Base-by-base conservation (phyloP, 2,113 vertebrate species). In the Vombatus ursinus region DNA sequence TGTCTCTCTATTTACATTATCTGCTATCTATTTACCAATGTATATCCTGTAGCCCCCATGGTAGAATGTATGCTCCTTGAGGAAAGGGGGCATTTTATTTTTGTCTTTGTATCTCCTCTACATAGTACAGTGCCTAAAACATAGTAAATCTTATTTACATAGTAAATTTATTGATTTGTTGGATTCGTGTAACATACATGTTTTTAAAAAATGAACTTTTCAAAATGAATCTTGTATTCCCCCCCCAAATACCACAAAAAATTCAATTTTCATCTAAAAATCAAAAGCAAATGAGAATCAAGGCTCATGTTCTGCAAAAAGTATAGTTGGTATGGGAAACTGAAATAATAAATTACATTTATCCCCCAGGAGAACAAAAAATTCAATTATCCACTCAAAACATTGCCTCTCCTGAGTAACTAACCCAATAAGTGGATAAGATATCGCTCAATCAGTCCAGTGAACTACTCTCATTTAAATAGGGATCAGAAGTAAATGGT, bases 331-430 rank as follows among this genome's bases (percentile, higher is more conserved):
- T 61, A 22, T 93, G 6, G 26, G n/a, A 2, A 16, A 3, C 1
- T 93, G 24, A 25, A 95, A 93, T 51, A 77, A 48, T 23, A 95
- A 95, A 93, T 90, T 93, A 22, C 48, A 92, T 90, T 97, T 94
- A 95, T 90, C 0, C 25, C 16, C 3, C 8, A 95, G 47, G n/a
- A 92, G 1, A 57, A 0, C 90, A 84, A 95, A 91, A 89, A 26
- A 4, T 52, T 89, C 37, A 77, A 61, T 57, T 93, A 50, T 4
- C 0, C 26, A 23, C 5, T 94, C 1, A 2, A 57, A 49, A 28
- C 44, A 93, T 61, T 61, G 49, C 49, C 11, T 90, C 25, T 90
- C 31, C 19, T 37, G 19, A 25, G 31, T 95, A 50, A 53, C 1
- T 61, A 50, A 53, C 3, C 37, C 10, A 57, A 48, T 90, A 95